phyloP scores from a whole-genome alignment of 2,888 invertebrate species.

The Tortrix viridana region DNA sequence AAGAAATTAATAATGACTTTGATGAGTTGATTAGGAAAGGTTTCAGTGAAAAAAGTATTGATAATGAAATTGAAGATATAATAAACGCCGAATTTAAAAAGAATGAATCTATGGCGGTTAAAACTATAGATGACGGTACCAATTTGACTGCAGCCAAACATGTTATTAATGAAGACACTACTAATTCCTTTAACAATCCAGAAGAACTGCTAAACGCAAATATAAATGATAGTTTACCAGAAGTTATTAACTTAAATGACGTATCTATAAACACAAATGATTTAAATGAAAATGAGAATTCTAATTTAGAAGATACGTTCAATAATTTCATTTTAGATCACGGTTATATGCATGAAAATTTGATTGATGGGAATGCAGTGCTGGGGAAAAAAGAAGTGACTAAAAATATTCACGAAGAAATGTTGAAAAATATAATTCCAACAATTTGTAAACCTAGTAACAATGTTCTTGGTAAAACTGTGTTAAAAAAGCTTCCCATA shows the following conservation, averaged over 20 bases:
- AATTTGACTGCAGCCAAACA: conserved; percentile 5
- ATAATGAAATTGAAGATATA: conserved; percentile 14
- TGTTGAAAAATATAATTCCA: too few relatives aligned
- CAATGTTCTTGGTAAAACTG: too few relatives aligned
- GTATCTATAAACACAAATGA: conserved; percentile 28
- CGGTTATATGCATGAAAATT: conserved; percentile 26
- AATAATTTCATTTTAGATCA: conserved; percentile 29
- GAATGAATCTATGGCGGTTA: neutral
- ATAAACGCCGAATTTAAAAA: conserved; percentile 16
- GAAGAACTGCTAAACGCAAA: conserved; percentile 17
- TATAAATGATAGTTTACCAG: conserved; percentile 15
- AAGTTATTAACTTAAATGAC: conserved; percentile 21
- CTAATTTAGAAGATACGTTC: conserved; percentile 29
- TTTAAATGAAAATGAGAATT: conserved; percentile 25
- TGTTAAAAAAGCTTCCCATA: too few relatives aligned
- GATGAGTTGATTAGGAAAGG: neutral
- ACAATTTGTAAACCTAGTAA: too few relatives aligned
- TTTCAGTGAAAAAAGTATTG: conserved; percentile 9
- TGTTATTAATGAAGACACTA: conserved; percentile 13
- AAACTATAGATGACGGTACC: neutral
- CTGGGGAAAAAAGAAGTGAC: too few relatives aligned
- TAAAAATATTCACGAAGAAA: too few relatives aligned
- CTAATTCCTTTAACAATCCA: conserved; percentile 4
- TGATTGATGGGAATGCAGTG: neutral
- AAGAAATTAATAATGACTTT: conserved; percentile 12